Evolutionary conservation across 1,140 invertebrate species (phyloP), one percentile per base, ranked within the genome.

Genomic region (Macrobrachium rosenbergii): DNA sequence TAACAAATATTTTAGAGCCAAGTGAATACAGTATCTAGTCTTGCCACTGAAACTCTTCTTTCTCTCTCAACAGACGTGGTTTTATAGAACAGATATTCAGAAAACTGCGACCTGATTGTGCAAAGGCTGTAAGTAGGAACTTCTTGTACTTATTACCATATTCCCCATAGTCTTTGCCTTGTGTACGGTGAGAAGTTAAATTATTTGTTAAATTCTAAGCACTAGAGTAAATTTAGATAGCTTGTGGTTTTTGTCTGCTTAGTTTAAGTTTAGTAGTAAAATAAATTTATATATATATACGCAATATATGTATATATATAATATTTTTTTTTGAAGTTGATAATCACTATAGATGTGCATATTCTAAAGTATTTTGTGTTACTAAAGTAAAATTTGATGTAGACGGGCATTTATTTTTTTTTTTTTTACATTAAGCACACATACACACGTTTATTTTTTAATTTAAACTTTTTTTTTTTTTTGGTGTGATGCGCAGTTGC

Each of bases 51-150:
- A 8, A 37, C 52, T 59, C 16, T n/a, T 79, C 23, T 59, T 37
- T 59, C 28, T 43, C 63, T 59, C 11, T 78, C 60, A 28, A 19
- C 75, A 85, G 83, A 58, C 73, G 83, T 60, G 73, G 73, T 21
- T 85, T 78, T 62, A 72, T 85, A 37, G 73, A 75, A 67, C 73
- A 77, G n/a, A 16, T 85, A 52, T 78, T 85, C 83, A 85, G 76
- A 37, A 85, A 69, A 77, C 67, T 85, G 14, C 23, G 75, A 85
- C 83, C 83, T 78, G 83, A 85, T 52, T 85, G 83, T 77, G 75
- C 75, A 77, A 85, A 85, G 11, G 72, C 76, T 23, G 83, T 85
- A 67, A 85, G 83, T 85, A 10, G 37, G 5, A 59, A 60, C 58
- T n/a, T 82, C 72, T 80, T 63, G 12, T 58, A 19, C 16, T 17